Base-by-base conservation (phyloP, 1,140 invertebrate genomes). In the Luehdorfia chinensis region DNA sequence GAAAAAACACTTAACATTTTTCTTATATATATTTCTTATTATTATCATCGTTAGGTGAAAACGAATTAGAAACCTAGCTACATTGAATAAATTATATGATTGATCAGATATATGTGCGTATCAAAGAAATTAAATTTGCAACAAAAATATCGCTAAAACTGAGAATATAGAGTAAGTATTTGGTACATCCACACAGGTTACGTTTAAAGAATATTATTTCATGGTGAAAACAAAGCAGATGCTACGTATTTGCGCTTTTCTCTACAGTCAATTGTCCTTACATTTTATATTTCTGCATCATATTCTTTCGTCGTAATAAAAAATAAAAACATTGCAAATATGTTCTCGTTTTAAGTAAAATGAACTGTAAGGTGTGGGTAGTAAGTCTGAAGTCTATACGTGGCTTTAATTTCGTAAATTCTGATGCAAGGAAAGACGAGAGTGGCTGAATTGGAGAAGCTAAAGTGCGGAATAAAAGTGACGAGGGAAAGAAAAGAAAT, bases 221-320 rank as follows among this genome's bases (percentile, higher is more conserved):
- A 57, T 31, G 41, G 53, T 47, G 48, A 43, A 63, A 61, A 75
- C 67, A 78, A 78, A 75, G 60, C 45, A 46, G 55, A 56, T 66
- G 60, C 67, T 69, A 61, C 72, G 75, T 70, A 68, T 74, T 74
- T 64, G 64, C 69, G 71, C 66, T 57, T 66, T 56, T 61, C 68
- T 66, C 71, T 63, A 64, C 61, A 73, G 73, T 72, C 78, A 80
- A 79, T 83, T 79, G 78, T 83, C 75, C 69, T 76, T 74, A 78
- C 73, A 76, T 83, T 79, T 83, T 78, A 80, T 70, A 84, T 80
- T 80, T 75, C 73, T 80, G 71, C 76, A 77, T 84, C 79, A 80
- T 78, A 80, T 83, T 78, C 73, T 63, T 65, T 66, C 62, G 75
- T 74, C 60, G 74, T 76, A 77, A 84, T 78, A 75, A 80, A 80